Conservation (phyloP, 2,888 invertebrate genomes). For the Lepidonotus clava region DNA sequence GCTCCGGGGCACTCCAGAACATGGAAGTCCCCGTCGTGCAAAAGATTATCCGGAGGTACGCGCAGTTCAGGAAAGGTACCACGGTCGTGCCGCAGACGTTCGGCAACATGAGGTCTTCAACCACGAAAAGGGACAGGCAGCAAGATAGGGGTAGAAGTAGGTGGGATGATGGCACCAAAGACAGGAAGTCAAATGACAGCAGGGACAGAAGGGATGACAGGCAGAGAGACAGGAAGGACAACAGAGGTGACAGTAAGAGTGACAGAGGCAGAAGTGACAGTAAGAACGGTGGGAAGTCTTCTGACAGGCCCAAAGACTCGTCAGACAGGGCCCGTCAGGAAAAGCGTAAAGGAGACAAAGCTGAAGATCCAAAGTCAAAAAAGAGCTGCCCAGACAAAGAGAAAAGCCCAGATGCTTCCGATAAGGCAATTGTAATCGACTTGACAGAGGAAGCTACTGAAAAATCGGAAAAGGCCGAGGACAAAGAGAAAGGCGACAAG, state of each 20-base stretch:
- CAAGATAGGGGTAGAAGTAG: neutral
- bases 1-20: constrained; percentile 4
- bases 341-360: no score
- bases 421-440: no score
- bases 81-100: neutral
- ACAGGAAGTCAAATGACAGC: neutral
- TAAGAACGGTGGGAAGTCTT: no score
- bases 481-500: no score
- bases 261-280: no score
- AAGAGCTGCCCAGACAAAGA: no score
- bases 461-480: no score
- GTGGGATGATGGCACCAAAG: neutral
- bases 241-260: neutral
- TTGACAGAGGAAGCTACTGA: no score
- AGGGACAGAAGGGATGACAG: neutral
- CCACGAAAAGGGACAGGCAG: neutral
- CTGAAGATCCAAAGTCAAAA: no score
- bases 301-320: no score
- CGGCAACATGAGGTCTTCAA: neutral
- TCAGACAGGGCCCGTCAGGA: no score
- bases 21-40: constrained; percentile 29
- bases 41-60: constrained; percentile 12
- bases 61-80: neutral
- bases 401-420: no score
- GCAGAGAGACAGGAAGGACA: neutral